phyloP scores from a whole-genome alignment of 2,113 vertebrate species.

The Dunckerocampus dactyliophorus region DNA sequence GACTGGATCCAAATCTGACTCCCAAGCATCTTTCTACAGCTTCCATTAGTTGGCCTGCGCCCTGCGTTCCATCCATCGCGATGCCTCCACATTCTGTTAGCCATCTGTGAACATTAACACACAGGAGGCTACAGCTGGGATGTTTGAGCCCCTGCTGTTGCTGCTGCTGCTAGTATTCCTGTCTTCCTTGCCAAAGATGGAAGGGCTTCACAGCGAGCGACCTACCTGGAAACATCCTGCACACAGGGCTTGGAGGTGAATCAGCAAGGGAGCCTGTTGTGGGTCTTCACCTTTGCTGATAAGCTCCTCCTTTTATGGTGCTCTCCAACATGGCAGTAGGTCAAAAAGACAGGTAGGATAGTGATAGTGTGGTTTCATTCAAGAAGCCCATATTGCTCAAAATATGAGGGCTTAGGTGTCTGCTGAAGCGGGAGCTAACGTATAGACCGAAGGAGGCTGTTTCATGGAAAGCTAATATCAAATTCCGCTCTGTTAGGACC shows the following conservation, averaged over 20 bases:
- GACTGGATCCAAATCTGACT: conserved; percentile 35
- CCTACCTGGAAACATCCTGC: not conserved
- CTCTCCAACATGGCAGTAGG: conserved; percentile 14
- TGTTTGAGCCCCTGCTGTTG: not conserved
- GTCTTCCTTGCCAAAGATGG: conserved; percentile 11
- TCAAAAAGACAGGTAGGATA: conserved; percentile 4
- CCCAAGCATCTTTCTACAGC: conserved; percentile 25
- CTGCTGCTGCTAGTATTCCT: conserved; percentile 20
- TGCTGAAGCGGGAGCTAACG: conserved; percentile 4
- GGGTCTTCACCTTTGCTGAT: conserved; percentile 15
- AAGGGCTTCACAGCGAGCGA: conserved; percentile 7
- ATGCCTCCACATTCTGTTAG: conserved; percentile 26
- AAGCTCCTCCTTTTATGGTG: conserved; percentile 5
- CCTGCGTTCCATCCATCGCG: conserved; percentile 23
- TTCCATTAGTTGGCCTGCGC: conserved; percentile 36
- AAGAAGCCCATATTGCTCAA: not conserved
- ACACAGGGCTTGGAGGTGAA: conserved; percentile 11
- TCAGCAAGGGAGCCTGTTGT: conserved; percentile 10
- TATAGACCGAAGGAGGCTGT: conserved; percentile 31
- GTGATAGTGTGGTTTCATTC: not conserved
- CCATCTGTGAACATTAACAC: conserved; percentile 18
- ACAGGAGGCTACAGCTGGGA: conserved; percentile 4
- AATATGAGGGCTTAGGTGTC: conserved; percentile 26
- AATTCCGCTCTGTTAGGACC: conserved; percentile 24
- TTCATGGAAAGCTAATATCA: conserved; percentile 53